Evolutionary conservation across 2,113 vertebrate genomes (phyloP).

Genomic region (Phalacrocorax pelagicus): DNA sequence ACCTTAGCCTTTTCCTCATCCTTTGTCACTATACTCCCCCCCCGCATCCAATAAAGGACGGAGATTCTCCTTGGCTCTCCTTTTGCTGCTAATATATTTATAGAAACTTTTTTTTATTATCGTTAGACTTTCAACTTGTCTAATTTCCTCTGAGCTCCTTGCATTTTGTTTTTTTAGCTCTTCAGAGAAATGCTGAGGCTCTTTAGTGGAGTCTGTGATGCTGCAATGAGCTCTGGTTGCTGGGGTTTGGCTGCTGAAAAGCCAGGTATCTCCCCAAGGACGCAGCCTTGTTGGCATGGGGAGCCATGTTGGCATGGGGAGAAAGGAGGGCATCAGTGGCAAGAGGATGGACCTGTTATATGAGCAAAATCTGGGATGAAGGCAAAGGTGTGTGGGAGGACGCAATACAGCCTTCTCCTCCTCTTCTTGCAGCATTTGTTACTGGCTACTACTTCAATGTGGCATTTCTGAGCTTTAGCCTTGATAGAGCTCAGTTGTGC

Average conservation of each 20-base stretch:
- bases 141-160: neutral
- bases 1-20: neutral
- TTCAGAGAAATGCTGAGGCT: neutral
- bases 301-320: neutral
- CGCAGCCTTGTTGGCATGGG: neutral
- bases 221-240: accelerated
- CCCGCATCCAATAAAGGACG: neutral
- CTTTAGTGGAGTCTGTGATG: neutral
- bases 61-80: neutral
- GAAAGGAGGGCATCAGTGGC: neutral
- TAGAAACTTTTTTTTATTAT: neutral
- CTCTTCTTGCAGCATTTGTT: neutral
- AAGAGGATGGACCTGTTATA: neutral
- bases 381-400: neutral
- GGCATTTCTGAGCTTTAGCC: neutral
- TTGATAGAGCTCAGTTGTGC: neutral
- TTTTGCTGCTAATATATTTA: neutral
- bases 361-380: neutral
- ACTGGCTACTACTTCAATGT: accelerated
- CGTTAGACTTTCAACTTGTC: neutral
- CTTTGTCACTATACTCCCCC: neutral
- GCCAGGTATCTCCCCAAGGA: neutral
- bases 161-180: neutral
- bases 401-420: neutral
- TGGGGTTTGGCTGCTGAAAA: neutral